Base-by-base conservation (phyloP, 2,888 invertebrate species). In the Brenthis daphne region DNA sequence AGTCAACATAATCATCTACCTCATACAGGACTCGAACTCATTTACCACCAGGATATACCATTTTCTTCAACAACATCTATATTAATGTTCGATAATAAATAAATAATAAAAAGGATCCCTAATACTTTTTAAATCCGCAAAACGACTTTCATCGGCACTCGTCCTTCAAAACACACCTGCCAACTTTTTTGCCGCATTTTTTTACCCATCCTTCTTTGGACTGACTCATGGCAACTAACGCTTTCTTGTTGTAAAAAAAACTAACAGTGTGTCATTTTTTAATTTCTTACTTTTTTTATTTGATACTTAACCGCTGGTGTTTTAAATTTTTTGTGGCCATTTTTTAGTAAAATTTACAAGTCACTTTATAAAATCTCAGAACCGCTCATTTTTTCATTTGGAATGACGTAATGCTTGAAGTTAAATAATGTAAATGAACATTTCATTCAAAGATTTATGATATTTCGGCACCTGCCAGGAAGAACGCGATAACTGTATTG, bases 101-200 rank as follows among this genome's bases (percentile, higher is more conserved):
- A 11, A 43, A 43, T 37, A 37, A 0, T 2, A n/a, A 12, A 60
- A 33, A 14, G 20, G 61, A 84, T 76, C 83, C 75, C 85, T 79
- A 81, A 80, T 69, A 74, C 70, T 72, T 74, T 65, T 74, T 75
- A 76, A 68, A 76, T 71, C 70, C 68, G 71, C 79, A 77, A 74
- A 76, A 73, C 82, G 75, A 84, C 85, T 86, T 87, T 87, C 85
- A 77, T 79, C 76, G 72, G 66, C 71, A 73, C 73, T 77, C 76
- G 85, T 79, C 86, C 86, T 85, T 84, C 82, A 74, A 55, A 69
- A 73, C 79, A 81, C 85, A 85, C 85, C 85, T 85, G 84, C 78
- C 80, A 73, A 58, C 70, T 72, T 78, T 83, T 76, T 78, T 73
- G 74, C 75, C 71, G 24, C 14, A 16, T 57, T 71, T 81, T 83